Evolutionary conservation across 2,888 invertebrate genomes (phyloP), one percentile per base, ranked within the genome.

Genomic region (Parthenolecanium corni): DNA sequence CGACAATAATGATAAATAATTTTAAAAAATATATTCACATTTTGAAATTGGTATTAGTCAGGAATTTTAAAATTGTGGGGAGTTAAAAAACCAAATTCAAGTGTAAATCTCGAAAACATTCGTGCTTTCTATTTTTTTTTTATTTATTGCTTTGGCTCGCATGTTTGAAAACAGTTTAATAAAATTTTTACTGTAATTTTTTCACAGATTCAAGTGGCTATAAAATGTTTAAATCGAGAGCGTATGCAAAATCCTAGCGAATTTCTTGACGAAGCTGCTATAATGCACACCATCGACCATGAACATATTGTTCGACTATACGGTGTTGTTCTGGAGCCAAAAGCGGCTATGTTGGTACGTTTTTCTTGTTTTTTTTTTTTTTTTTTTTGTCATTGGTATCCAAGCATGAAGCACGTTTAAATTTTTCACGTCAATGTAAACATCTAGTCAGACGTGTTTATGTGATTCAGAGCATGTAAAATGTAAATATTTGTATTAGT

Each of bases 271-370:
- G 97, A 98, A 76, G 97, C 97, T 0, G 92, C 92, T 12, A 93
- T 96, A 67, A 96, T 98, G 96, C 95, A 97, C 74, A 85, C 89
- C 66, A 93, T 97, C 70, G 92, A 95, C 73, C 95, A 97, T 73
- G 91, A 93, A 65, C 91, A 94, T 73, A 94, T 98, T 69, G 96
- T 97, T 3, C 80, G 94, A n/a, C 78, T 98, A 64, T 97, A 92
- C 73, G 98, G 98, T 2, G 96, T 98, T 16, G 97, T 96, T 3
- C 77, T 97, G 64, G 94, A 95, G 71, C 85, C 93, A 53, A 89
- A 91, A 71, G 83, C 88, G 1, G 76, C 93, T 66, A 92, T 70
- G 69, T 62, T 70, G 56, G 69, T 70, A 54, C 62, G 66, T 63
- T 31, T 31, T 31, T 31, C 4, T 44, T 16, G 44, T 1, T 46